Evolutionary conservation across 1,140 invertebrate species (phyloP).

Genomic region (Caligus rogercresseyi): DNA sequence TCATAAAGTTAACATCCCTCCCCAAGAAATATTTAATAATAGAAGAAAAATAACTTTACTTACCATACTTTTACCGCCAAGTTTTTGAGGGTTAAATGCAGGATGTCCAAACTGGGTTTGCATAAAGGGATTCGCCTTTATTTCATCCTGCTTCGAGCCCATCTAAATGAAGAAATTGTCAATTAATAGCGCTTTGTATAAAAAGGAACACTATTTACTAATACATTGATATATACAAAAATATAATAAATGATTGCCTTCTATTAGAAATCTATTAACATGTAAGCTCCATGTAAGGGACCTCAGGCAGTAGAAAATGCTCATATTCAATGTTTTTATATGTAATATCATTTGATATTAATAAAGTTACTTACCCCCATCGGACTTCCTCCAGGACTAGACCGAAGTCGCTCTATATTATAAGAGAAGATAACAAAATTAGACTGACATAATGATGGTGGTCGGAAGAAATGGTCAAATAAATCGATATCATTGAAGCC

Average conservation of each 20-base stretch:
- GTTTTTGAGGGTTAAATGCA: slow-evolving; percentile 13
- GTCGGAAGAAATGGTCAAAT: not conserved
- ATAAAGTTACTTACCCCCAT: slow-evolving; percentile 12
- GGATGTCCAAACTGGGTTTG: slow-evolving; percentile 11
- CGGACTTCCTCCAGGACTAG: not conserved
- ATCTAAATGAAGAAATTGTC: slow-evolving; percentile 3
- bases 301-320: not conserved
- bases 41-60: slow-evolving; percentile 1
- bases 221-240: not conserved
- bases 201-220: not conserved
- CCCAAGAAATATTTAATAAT: too few relatives aligned
- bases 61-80: slow-evolving; percentile 14
- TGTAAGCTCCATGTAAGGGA: not conserved
- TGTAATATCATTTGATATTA: not conserved
- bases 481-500: not conserved
- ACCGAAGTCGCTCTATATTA: slow-evolving; percentile 8
- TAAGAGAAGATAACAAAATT: not conserved
- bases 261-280: not conserved
- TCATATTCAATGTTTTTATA: not conserved
- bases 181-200: not conserved
- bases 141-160: slow-evolving; percentile 6
- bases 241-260: not conserved
- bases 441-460: not conserved
- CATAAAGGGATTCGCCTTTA: slow-evolving; percentile 14
- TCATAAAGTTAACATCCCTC: too few relatives aligned